Evolutionary conservation across 2,113 vertebrate species (phyloP).

Genomic region (Zapornia atra): DNA sequence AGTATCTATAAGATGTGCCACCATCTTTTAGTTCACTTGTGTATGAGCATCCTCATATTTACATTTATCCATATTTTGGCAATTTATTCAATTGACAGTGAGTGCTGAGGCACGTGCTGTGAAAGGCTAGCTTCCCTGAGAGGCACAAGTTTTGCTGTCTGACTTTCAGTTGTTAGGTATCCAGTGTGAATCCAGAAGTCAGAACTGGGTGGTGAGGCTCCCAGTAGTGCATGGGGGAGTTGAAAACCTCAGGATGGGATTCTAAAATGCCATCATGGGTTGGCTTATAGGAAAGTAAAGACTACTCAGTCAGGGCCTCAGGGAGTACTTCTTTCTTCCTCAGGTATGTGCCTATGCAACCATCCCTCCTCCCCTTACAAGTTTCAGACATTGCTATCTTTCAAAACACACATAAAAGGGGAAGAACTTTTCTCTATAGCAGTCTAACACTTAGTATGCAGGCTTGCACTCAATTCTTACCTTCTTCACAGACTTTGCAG

Average conservation of each 20-base stretch:
- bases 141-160: background rate
- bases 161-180: background rate
- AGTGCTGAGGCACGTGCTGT: background rate
- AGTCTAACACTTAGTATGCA: background rate
- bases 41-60: background rate
- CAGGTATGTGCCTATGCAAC: background rate
- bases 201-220: background rate
- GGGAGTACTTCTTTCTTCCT: background rate
- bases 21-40: background rate
- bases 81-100: background rate
- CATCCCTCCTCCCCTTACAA: background rate
- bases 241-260: background rate
- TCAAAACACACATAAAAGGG: background rate
- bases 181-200: background rate
- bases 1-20: rapidly evolving
- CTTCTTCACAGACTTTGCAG: background rate
- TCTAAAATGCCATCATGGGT: background rate
- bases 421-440: background rate
- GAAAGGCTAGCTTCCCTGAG: background rate
- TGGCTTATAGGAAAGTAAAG: background rate
- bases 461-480: background rate
- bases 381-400: background rate
- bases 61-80: background rate
- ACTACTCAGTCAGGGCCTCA: background rate
- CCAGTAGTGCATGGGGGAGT: background rate